Evolutionary conservation across 2,797 vertebrate species (phyloP).

Genomic region (Melanotaenia trifasciata): DNA sequence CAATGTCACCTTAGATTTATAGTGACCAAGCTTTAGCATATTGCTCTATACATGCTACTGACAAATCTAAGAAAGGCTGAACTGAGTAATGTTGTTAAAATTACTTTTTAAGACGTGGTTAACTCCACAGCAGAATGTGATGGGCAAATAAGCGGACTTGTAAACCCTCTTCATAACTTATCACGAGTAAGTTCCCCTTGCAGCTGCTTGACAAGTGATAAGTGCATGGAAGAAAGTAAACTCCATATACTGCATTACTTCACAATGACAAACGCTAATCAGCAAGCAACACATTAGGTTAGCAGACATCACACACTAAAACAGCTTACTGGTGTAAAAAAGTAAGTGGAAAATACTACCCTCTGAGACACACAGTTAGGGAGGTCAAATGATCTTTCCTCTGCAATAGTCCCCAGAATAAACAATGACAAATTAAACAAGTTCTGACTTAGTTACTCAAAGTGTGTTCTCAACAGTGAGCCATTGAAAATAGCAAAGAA

Average conservation of each 20-base stretch:
- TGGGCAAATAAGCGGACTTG: slow-evolving; percentile 37
- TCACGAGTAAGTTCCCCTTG: background rate
- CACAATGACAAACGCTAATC: slow-evolving; percentile 6
- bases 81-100: background rate
- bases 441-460: background rate
- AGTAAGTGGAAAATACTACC: slow-evolving; percentile 12
- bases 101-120: slow-evolving; percentile 9
- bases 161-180: slow-evolving; percentile 1
- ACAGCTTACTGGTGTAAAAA: slow-evolving; percentile 25
- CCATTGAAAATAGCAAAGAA: slow-evolving; percentile 39
- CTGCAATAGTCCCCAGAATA: slow-evolving; percentile 28
- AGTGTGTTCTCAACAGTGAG: slow-evolving; percentile 2
- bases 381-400: slow-evolving; percentile 23
- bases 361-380: slow-evolving; percentile 7
- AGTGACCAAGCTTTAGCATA: slow-evolving; percentile 47
- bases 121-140: slow-evolving; percentile 28
- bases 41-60: slow-evolving; percentile 1
- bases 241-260: slow-evolving; percentile 34
- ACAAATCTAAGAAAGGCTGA: background rate
- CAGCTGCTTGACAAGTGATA: slow-evolving; percentile 42
- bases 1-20: slow-evolving; percentile 74
- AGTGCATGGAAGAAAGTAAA: slow-evolving; percentile 48
- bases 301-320: background rate
- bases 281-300: slow-evolving; percentile 21
- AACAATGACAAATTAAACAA: slow-evolving; percentile 5